Evolutionary conservation across 2,888 invertebrate species (phyloP).

Genomic region (Drosophila testacea): DNA sequence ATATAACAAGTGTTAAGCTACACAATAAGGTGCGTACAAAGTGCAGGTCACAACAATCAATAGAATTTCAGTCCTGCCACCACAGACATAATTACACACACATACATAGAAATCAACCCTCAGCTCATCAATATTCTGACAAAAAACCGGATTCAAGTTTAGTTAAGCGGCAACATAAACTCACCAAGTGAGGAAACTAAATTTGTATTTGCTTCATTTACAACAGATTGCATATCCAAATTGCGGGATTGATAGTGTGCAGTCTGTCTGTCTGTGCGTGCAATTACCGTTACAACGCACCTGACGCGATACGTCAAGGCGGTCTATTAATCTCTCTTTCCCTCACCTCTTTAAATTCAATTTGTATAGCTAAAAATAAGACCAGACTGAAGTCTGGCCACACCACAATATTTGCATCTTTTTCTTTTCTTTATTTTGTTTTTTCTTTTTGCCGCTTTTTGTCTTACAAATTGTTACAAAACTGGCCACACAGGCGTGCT

Average conservation of each 20-base stretch:
- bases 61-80: conserved; percentile 41
- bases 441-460: not conserved
- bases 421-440: conserved; percentile 19
- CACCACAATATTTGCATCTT: conserved; percentile 54
- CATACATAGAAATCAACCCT: conserved; percentile 48
- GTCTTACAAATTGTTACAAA: conserved; percentile 70
- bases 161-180: conserved; percentile 43
- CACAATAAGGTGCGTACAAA: conserved; percentile 40
- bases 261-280: conserved; percentile 1
- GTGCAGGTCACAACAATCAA: conserved; percentile 50
- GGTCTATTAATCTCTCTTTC: conserved; percentile 24
- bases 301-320: conserved; percentile 52
- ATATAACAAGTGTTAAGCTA: conserved; percentile 26
- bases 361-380: conserved; percentile 49
- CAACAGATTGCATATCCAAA: conserved; percentile 43
- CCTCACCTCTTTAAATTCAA: conserved; percentile 21
- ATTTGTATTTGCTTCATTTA: conserved; percentile 38
- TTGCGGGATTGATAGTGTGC: conserved; percentile 3
- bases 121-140: conserved; percentile 44
- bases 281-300: conserved; percentile 52
- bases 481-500: conserved; percentile 34
- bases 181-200: conserved; percentile 37
- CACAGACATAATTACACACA: conserved; percentile 11
- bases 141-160: conserved; percentile 53
- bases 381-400: conserved; percentile 41